Base-by-base conservation (phyloP, 2,797 vertebrate species). In the Gouania willdenowi region DNA sequence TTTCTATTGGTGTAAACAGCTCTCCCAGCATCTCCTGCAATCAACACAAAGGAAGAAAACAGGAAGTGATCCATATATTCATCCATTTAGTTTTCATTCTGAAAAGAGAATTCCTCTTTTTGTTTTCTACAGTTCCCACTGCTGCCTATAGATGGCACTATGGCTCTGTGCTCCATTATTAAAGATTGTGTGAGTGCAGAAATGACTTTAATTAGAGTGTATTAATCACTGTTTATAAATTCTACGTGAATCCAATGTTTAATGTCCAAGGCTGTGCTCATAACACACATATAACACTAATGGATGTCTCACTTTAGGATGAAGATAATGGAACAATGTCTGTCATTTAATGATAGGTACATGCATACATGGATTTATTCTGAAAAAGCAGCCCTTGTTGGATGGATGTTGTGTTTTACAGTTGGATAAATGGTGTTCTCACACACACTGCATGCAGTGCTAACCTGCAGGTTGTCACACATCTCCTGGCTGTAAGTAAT, bases 401-500 rank as follows among this genome's bases (percentile, higher is more conserved):
- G 5, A n/a, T 11, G 3, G 20, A 11, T 0, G 2, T n/a, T 27
- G 10, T 11, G 22, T 5, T 5, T 39, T 11, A 26, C 1, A 4
- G 8, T 6, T 3, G 11, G 23, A 12, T 1, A 12, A 8, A 34
- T 0, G 11, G 2, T 2, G 5, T 3, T 15, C 10, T 12, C 8
- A 3, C 17, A 6, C 20, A 20, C 20, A 6, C 20, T 3, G 30
- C 22, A 35, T 30, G 14, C 41, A 24, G 40, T 15, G 33, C 85
- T 44, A 51, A 99, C 97, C 94, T 99, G 97, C 71, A 99, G 87
- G 40, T 90, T 94, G 84, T 98, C 94, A 72, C 90, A 95, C 93
- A 97, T 97, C 82, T 98, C 94, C 82, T 98, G 96, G 82, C 95
- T 98, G 85, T 94, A 98, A 0, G 95, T 96, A 66, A 99, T 89